Base-by-base conservation (phyloP, 92 coral and sea anemone species). In the Parazoanthus atlanticus region DNA sequence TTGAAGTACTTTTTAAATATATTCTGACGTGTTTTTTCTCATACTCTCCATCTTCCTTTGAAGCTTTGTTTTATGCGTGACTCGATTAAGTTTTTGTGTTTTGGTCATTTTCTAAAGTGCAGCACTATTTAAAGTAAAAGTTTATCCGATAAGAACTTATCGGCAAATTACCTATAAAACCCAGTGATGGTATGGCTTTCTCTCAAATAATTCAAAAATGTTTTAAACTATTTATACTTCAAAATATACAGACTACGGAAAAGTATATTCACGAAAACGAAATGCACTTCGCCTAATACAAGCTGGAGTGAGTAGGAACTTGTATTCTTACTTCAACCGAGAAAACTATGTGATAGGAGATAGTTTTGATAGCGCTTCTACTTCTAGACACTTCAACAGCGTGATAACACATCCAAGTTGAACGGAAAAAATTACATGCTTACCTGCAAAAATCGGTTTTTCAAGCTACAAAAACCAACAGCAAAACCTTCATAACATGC, bases 401-500 rank as follows among this genome's bases (percentile, higher is more conserved):
- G 5, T 56, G 25, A 16, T 16, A 61, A 61, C 69, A 61, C 0
- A 23, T 10, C 8, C n/a, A 23, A 61, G 26, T 3, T 61, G 69
- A 61, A 25, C 26, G 21, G 69, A 61, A 61, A 23, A 61, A 61
- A 3, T 23, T 61, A 23, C 67, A 21, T 61, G 69, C 47, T 34
- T 40, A 76, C 47, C 52, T 34, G 52, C 33, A 25, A 25, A 21
- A 25, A 38, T 31, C 31, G 25, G 25, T 80, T 30, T 80, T 34
- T 31, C 33, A 34, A 31, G 71, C 43, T 19, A 34, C 71, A 56
- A 56, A 80, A 80, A 65, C 8, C 84, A 80, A 56, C 29, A 80
- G 41, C 40, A 13, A 23, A 80, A 0, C 84, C 29, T 80, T 26
- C 47, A 4, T 56, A 30, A 25, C 32, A 9, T 15, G 29, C n/a